Evolutionary conservation across 2,888 invertebrate genomes (phyloP).

Genomic region (Norana najaformis): DNA sequence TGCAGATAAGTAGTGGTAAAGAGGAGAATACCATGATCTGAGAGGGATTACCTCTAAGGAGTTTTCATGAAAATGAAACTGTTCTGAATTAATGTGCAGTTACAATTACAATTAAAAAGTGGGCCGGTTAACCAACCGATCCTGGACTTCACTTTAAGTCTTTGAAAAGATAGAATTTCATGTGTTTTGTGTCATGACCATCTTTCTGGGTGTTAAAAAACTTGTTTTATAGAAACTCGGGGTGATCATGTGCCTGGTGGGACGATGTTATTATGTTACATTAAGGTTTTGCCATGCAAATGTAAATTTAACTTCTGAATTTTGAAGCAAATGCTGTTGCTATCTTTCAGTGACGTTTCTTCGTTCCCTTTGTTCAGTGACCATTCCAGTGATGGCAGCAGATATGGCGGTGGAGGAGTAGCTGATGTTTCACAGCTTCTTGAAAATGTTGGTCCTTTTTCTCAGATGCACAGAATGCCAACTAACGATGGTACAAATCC

Average conservation of each 20-base stretch:
- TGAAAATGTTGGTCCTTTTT: conserved; percentile 13
- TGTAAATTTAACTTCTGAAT: not conserved
- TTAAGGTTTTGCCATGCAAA: not conserved
- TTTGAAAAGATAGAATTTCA: not conserved
- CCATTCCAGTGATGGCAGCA: not conserved
- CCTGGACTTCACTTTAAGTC: not conserved
- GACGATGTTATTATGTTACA: not conserved
- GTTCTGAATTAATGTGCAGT: no score
- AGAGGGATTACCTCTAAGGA: no score
- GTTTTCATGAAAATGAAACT: no score
- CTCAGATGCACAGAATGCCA: conserved; percentile 6
- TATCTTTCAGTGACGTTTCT: not conserved
- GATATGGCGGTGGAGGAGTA: not conserved
- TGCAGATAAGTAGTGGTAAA: no score
- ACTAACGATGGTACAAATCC: not conserved
- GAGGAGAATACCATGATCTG: no score
- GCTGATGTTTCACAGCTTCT: not conserved
- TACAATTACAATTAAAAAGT: no score
- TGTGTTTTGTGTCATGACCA: not conserved
- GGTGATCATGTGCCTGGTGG: no score
- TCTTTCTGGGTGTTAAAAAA: not conserved
- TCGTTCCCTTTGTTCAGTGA: conserved; percentile 1
- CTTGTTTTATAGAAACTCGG: not conserved
- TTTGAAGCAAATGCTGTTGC: not conserved
- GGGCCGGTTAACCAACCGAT: no score